Base-by-base conservation (phyloP, 2,888 invertebrate species). In the Miltochrista miniata region DNA sequence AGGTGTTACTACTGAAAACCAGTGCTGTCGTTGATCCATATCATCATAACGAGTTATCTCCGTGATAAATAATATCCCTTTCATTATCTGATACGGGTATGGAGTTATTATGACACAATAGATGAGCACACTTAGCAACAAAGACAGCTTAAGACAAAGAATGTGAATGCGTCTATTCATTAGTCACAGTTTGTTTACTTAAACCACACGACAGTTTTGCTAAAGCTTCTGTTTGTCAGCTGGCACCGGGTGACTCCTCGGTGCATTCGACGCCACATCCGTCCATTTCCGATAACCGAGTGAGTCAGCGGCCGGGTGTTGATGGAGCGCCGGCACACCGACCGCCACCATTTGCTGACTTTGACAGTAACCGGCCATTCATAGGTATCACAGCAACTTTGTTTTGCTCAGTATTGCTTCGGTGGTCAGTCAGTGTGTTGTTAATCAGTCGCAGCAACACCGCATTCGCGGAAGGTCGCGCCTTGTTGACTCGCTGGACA, bases 271-370 rank as follows among this genome's bases (percentile, higher is more conserved):
- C 69, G 74, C 71, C 64, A 79, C 89, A 86, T 90, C 90, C 90
- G 88, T 67, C 81, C 81, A 72, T 76, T 86, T 84, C 84, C 85
- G 89, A 90, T 90, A 90, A 85, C 2, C 68, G 76, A 34, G 74
- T 90, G 91, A 90, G 68, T 90, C 90, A 90, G 73, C 65, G 56
- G 59, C 57, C 57, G 50, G 60, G 66, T 59, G 56, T 70, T 59
- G 61, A 49, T 48, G 61, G 54, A 54, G 54, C 57, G 54, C 37
- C 56, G 58, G 61, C 54, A 44, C 52, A 48, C 49, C 51, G 5
- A 31, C 31, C 31, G 58, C 53, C 62, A 15, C 41, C 67, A 64
- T 65, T 70, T 68, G 81, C 78, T 80, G 79, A 81, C 77, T 78
- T 65, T 61, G 59, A 70, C 70, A 70, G 56, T 63, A 71, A 48